Conservation (phyloP, 1,140 invertebrate species). For the Trigoniulus corallinus region DNA sequence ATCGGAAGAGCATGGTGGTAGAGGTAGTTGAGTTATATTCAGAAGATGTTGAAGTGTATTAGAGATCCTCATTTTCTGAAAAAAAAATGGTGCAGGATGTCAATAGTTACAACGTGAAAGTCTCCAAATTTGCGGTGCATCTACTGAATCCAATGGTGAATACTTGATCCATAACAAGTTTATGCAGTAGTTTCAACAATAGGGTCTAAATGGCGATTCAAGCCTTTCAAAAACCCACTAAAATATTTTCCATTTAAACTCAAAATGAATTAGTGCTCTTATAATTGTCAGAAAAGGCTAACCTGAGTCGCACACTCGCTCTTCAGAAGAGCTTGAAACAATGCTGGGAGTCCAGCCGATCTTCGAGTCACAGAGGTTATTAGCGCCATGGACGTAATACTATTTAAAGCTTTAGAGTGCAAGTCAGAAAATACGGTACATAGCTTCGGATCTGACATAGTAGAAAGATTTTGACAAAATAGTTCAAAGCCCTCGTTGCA, state of each 20-base stretch:
- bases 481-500: slow-evolving; percentile 28
- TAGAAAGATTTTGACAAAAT: slow-evolving; percentile 22
- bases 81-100: not conserved
- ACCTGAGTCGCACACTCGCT: slow-evolving; percentile 40
- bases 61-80: slow-evolving; percentile 3
- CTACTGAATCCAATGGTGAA: too few species aligned
- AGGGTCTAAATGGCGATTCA: too few species aligned
- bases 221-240: too few species aligned
- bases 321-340: slow-evolving; percentile 50
- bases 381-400: slow-evolving; percentile 12
- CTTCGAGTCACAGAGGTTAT: slow-evolving; percentile 40
- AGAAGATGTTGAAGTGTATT: slow-evolving; percentile 21
- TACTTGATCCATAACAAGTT: too few species aligned
- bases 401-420: slow-evolving; percentile 16
- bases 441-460: slow-evolving; percentile 9
- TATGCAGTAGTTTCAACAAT: too few species aligned
- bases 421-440: slow-evolving; percentile 16
- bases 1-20: slow-evolving; percentile 9
- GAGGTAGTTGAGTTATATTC: slow-evolving; percentile 14
- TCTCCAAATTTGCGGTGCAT: slow-evolving; percentile 20
- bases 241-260: too few species aligned
- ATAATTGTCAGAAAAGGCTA: too few species aligned
- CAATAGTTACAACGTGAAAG: slow-evolving; percentile 1
- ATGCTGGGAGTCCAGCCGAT: slow-evolving; percentile 56
- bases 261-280: too few species aligned